Evolutionary conservation across 30 jellyfish, hydroid and myxozoan genomes (phyloP).

Genomic region (Nemopilema nomurai): DNA sequence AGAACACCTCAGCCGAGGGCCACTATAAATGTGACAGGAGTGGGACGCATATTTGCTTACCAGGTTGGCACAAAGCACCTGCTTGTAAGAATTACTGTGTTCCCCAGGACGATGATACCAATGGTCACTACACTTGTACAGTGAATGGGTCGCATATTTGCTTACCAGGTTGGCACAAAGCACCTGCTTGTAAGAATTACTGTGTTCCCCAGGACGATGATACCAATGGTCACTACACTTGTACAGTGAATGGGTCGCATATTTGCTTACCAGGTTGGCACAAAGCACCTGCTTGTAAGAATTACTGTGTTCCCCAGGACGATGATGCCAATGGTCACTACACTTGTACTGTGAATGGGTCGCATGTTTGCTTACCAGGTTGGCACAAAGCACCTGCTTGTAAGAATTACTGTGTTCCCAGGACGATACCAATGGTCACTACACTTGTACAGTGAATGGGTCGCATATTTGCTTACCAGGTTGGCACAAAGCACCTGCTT

Average conservation of each 20-base stretch:
- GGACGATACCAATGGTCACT: slow-evolving; percentile 44
- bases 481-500: slow-evolving; percentile 12
- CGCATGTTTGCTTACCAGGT: slow-evolving; percentile 34
- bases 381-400: slow-evolving; percentile 47
- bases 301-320: slow-evolving; percentile 29
- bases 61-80: slow-evolving; percentile 30
- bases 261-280: slow-evolving; percentile 53
- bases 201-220: slow-evolving; percentile 56
- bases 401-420: slow-evolving; percentile 43
- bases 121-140: slow-evolving; percentile 52
- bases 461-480: neutral
- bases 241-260: slow-evolving; percentile 29
- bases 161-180: slow-evolving; percentile 6
- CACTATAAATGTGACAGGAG: slow-evolving; percentile 33
- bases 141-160: slow-evolving; percentile 27
- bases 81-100: slow-evolving; percentile 23
- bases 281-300: slow-evolving; percentile 24
- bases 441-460: slow-evolving; percentile 16
- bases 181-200: slow-evolving; percentile 38
- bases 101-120: slow-evolving; percentile 32
- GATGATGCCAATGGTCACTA: slow-evolving; percentile 48
- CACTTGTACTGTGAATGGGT: slow-evolving; percentile 49
- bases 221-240: slow-evolving; percentile 32
- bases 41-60: slow-evolving; percentile 39
- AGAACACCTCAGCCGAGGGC: slow-evolving; percentile 19